A percentile compares a stretch with the other conserved stretches of the same genome.
phyloP scores from a whole-genome alignment of 2,113 vertebrate species.

The Chlamydotis undulata region DNA sequence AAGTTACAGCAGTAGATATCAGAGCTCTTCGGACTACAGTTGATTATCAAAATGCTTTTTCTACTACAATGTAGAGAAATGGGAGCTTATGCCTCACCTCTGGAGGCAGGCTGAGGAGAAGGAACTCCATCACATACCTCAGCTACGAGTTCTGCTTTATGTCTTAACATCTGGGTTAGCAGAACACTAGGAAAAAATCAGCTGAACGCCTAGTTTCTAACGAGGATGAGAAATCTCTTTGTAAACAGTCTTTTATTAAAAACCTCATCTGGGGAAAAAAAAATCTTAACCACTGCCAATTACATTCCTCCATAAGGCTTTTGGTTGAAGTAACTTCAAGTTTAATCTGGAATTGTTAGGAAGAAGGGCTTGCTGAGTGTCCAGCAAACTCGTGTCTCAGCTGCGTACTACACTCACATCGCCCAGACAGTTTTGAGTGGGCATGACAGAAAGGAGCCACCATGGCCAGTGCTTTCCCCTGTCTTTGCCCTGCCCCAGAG shows the following conservation, averaged over 20 bases:
- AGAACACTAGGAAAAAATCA: not conserved
- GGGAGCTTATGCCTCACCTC: not conserved
- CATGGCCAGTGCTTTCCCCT: not conserved
- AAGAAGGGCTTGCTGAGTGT: not conserved
- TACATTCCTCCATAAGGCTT: not conserved
- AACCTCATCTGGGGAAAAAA: not conserved
- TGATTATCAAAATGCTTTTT: not conserved
- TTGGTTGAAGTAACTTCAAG: not conserved
- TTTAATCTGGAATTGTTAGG: not conserved
- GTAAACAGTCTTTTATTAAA: not conserved
- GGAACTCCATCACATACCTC: not conserved
- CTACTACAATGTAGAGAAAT: not conserved
- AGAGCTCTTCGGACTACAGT: not conserved
- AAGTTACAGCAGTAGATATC: not conserved
- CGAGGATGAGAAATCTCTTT: not conserved
- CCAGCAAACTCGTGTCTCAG: not conserved
- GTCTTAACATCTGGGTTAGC: not conserved
- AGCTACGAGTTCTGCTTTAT: not conserved
- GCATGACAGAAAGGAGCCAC: not conserved
- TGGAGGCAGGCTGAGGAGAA: not conserved
- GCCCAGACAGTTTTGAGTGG: not conserved
- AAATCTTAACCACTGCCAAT: not conserved
- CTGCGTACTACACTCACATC: not conserved
- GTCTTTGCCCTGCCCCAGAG: not conserved
- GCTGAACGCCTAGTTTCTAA: not conserved